Base-by-base conservation (phyloP, 2,888 invertebrate genomes). In the Allygus modestus region DNA sequence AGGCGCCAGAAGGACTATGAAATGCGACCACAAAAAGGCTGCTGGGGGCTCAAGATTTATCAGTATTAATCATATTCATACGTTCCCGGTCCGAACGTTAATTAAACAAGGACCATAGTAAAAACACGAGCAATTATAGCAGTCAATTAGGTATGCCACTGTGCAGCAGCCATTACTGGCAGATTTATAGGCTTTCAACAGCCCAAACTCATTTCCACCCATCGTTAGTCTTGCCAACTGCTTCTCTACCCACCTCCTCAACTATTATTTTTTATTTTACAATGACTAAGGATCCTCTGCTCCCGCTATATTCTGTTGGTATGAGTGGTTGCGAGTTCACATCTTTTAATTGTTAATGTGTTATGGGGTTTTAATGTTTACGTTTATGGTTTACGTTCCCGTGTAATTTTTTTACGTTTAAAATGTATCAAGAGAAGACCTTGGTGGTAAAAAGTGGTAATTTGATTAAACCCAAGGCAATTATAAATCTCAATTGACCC, bases 141-240 rank as follows among this genome's bases (percentile, higher is more conserved):
- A 77, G 77, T 37, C 77, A 77, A 77, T 77, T 77, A 77, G 26
- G 43, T 43, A 51, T 46, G 77, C 77, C 77, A 77, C 77, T 77
- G 77, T 77, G 51, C 77, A n/a, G 41, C 77, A 2, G 41, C 77
- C 51, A 77, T 77, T 77, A 77, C 77, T n/a, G 17, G 28, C 51
- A 77, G 77, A 77, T 77, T 77, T 77, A 77, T 77, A 51, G 51
- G 77, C 77, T 77, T 77, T 77, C 77, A 77, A 77, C 77, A 51
- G 77, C 43, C 77, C 77, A 65, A 77, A 77, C 77, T 77, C 77
- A 77, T 77, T 77, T 77, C 77, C 77, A 77, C 5, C 41, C 77
- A 51, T 77, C 77, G 77, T 77, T 77, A 77, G 51, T 77, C 77
- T 77, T 73, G 73, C 31, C 69, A 37, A 37, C 65, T n/a, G 20